These are phyloP conservation scores for Dryocosmus kuriphilus DNA, from an alignment of 2,888 invertebrate genomes.

Conservation along the genomic window DNA sequence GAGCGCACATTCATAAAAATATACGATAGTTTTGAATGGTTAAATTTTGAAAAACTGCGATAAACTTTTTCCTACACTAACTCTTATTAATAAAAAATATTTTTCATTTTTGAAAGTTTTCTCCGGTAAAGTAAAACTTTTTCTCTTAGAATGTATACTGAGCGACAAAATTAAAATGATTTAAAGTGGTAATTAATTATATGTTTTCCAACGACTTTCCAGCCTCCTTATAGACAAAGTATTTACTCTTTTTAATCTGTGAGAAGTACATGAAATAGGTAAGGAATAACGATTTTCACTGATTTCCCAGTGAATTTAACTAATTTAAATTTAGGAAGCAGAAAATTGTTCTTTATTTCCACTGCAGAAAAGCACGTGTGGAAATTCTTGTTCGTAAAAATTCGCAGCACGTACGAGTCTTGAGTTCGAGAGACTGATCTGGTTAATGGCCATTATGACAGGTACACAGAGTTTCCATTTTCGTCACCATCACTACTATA, in stretches of 20 bases:
- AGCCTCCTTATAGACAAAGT: neutral
- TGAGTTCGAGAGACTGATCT: conserved; percentile 56
- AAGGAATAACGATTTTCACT: too few relatives aligned
- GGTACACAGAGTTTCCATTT: conserved; percentile 76
- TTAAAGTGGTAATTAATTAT: too few relatives aligned
- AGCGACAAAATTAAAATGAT: too few relatives aligned
- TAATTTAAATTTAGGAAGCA: neutral
- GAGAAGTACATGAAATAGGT: too few relatives aligned
- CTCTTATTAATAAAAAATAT: too few relatives aligned
- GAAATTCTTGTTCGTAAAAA: conserved; percentile 50
- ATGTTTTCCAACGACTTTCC: too few relatives aligned
- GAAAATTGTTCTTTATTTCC: neutral
- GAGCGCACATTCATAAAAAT: too few relatives aligned
- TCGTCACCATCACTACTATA: conserved; percentile 65
- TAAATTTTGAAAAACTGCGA: too few relatives aligned
- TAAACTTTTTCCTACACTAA: neutral
- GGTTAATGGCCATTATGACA: conserved; percentile 70
- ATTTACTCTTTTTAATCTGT: neutral
- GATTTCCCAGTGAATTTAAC: neutral
- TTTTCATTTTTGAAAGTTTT: too few relatives aligned
- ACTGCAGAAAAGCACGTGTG: neutral
- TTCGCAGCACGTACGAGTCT: conserved; percentile 62
- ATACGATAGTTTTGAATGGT: too few relatives aligned
- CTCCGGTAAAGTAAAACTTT: too few relatives aligned
- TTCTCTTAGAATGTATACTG: too few relatives aligned